These are phyloP conservation scores for Drosophila tanythrix DNA, from an alignment of 2,888 invertebrate genomes.

Conservation along the genomic window DNA sequence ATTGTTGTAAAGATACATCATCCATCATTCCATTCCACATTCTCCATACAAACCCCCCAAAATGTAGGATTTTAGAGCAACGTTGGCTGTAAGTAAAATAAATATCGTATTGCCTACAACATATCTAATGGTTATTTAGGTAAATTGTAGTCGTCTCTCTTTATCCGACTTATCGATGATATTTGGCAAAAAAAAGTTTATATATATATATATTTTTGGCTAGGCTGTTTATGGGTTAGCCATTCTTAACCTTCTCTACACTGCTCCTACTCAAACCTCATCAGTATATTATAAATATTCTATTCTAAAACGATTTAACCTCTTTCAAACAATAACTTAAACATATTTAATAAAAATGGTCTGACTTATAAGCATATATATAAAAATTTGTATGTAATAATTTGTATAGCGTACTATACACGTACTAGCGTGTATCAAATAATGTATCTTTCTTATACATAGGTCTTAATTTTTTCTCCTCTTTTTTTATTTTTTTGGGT, in stretches of 20 bases:
- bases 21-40: constrained; percentile 55
- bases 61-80: constrained; percentile 57
- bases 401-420: not conserved
- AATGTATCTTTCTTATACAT: not conserved
- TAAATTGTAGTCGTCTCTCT: not conserved
- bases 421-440: not conserved
- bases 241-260: not conserved
- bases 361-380: not conserved
- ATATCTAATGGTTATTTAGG: constrained; percentile 29
- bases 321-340: not conserved
- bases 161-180: not conserved
- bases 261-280: not conserved
- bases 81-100: constrained; percentile 55
- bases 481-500: not conserved
- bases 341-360: not conserved
- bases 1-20: constrained; percentile 37
- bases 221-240: not conserved
- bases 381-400: not conserved
- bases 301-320: not conserved
- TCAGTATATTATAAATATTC: not conserved
- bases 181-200: not conserved
- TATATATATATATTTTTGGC: not conserved
- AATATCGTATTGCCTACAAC: constrained; percentile 39
- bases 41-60: constrained; percentile 40
- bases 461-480: not conserved